phyloP scores from a whole-genome alignment of 2,113 vertebrate species.

The Thermophis baileyi region DNA sequence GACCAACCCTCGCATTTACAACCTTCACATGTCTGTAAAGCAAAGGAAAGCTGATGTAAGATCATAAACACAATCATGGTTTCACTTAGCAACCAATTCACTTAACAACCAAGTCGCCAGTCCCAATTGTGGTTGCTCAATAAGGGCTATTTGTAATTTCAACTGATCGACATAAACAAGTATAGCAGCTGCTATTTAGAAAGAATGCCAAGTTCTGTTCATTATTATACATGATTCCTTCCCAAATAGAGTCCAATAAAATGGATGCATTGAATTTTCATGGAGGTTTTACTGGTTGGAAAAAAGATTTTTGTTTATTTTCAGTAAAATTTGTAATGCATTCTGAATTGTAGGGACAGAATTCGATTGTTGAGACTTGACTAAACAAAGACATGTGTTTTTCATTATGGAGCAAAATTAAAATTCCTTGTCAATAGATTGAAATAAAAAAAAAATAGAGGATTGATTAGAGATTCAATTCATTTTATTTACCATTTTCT shows the following conservation, averaged over 20 bases:
- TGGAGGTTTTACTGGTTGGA: neutral
- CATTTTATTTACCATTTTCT: neutral
- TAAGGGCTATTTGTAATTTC: neutral
- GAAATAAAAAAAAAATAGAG: neutral
- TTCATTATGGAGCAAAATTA: neutral
- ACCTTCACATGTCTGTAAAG: neutral
- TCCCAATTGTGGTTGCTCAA: neutral
- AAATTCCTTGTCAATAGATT: neutral
- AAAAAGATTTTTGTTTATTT: neutral
- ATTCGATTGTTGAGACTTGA: neutral
- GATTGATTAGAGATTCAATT: neutral
- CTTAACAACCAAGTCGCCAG: neutral
- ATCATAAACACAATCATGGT: neutral
- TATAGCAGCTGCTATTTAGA: neutral
- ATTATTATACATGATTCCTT: neutral
- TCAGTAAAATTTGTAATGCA: neutral
- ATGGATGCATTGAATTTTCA: neutral
- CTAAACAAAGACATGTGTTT: neutral
- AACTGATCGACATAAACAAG: neutral
- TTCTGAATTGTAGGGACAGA: neutral
- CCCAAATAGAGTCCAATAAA: neutral
- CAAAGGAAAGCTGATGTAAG: neutral
- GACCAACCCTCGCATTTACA: neutral
- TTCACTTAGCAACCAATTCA: neutral
- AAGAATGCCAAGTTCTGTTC: neutral